A percentile compares a stretch with the other conserved stretches of the same genome.
These are phyloP conservation scores for Lepidostoma basale DNA, from an alignment of 1,140 invertebrate species.

Conservation along the genomic window DNA sequence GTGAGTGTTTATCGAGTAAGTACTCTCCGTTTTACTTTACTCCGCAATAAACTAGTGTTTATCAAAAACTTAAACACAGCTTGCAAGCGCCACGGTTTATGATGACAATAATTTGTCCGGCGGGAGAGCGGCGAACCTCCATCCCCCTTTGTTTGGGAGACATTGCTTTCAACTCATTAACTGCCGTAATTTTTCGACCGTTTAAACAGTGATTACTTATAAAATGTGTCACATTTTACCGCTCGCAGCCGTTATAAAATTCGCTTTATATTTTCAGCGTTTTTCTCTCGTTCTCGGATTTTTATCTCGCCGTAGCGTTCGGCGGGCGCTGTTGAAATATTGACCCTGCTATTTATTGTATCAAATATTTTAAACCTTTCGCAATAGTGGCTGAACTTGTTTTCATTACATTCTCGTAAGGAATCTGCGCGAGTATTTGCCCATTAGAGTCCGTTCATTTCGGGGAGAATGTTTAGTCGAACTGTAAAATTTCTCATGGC, in stretches of 20 bases:
- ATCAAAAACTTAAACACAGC: not conserved
- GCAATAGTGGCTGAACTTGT: too few relatives aligned
- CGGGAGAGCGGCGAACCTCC: not conserved
- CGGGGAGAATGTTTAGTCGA: too few relatives aligned
- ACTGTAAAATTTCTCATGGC: too few relatives aligned
- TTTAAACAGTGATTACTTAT: constrained; percentile 39
- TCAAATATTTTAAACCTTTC: too few relatives aligned
- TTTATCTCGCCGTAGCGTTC: too few relatives aligned
- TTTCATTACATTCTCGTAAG: too few relatives aligned
- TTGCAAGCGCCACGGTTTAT: not conserved
- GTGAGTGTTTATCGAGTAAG: too few relatives aligned
- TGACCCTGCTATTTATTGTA: not conserved
- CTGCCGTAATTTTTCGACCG: constrained; percentile 41
- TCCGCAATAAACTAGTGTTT: too few relatives aligned
- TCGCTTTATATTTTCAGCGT: constrained; percentile 3
- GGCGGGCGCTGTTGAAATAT: not conserved
- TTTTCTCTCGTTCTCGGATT: not conserved
- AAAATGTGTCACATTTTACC: constrained; percentile 42
- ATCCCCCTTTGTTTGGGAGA: not conserved
- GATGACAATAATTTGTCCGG: not conserved
- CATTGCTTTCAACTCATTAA: constrained; percentile 42
- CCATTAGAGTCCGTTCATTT: too few relatives aligned
- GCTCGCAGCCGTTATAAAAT: constrained; percentile 31
- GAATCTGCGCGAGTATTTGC: too few relatives aligned
- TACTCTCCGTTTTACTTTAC: too few relatives aligned